Evolutionary conservation across 1,140 invertebrate genomes (phyloP), one percentile per base, ranked within the genome.

Genomic region (Oedothorax gibbosus): DNA sequence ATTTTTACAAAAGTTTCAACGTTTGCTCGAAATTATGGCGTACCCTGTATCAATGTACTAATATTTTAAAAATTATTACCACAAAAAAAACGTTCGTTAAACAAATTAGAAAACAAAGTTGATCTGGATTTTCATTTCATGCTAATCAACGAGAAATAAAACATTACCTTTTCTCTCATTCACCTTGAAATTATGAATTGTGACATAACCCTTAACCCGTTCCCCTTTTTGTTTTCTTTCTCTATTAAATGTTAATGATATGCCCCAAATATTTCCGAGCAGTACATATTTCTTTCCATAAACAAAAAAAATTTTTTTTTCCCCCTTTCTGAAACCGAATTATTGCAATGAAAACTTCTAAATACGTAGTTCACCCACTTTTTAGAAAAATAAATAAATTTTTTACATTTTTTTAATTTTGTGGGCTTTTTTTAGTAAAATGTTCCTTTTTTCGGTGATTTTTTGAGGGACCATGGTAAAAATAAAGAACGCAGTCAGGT

Each of bases 191-290:
- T 77, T 77, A 77, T 77, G 75, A 62, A 77, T 77, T 77, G 57
- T 62, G 57, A 18, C 21, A 77, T 64, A 77, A 51, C 75, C 60
- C 15, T 64, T 64, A 54, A n/a, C n/a, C 62, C 62, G 75, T 65
- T 77, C 62, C 57, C 35, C 62, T 51, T 62, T 75, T 75, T 56
- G 60, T 75, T 77, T 51, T 77, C 77, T 51, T 79, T 21, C 65
- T 72, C 77, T 68, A 79, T 79, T 35, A 79, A 79, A 79, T 79
- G 77, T 68, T 79, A 79, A 79, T 79, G 77, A 66, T 35, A 21
- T 68, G 50, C 62, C 18, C n/a, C 64, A 69, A 21, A 65, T 18
- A 57, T 68, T n/a, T 79, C 51, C 53, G 57, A 15, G 15, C 51
- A n/a, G 49, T 50, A 66, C 11, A 10, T 68, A 35, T 56, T 68